These are phyloP conservation scores for Serranus cabrilla DNA, from an alignment of 2,797 vertebrate species.

Conservation along the genomic window DNA sequence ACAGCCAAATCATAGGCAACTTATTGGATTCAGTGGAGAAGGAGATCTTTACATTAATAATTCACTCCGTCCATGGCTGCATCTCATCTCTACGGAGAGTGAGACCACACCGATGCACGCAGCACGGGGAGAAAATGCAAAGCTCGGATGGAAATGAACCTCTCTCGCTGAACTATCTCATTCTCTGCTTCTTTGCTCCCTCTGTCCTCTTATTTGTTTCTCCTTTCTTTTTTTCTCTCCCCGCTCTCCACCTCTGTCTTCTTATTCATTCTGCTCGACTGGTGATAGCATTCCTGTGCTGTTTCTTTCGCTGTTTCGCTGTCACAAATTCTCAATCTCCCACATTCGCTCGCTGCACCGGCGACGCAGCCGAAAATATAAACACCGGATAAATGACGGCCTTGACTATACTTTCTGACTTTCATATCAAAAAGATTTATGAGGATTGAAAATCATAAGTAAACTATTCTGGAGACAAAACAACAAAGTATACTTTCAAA, in stretches of 20 bases:
- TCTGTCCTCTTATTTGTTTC: slow-evolving; percentile 57
- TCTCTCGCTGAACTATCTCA: slow-evolving; percentile 50
- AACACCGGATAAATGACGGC: slow-evolving; percentile 39
- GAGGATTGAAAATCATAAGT: slow-evolving; percentile 7
- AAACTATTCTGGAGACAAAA: slow-evolving; percentile 20
- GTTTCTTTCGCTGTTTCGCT: slow-evolving; percentile 29
- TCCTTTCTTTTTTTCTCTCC: slow-evolving; percentile 3
- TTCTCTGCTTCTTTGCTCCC: slow-evolving; percentile 45
- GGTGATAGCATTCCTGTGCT: slow-evolving; percentile 46
- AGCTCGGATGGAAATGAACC: slow-evolving; percentile 70
- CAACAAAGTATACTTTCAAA: neutral
- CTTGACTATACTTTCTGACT: slow-evolving; percentile 23
- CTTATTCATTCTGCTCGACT: slow-evolving; percentile 48
- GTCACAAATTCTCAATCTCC: slow-evolving; percentile 54
- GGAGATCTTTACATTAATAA: slow-evolving; percentile 83
- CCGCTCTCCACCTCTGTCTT: slow-evolving; percentile 17
- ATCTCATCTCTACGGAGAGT: slow-evolving; percentile 58
- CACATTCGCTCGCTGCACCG: slow-evolving; percentile 1
- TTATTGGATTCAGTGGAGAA: slow-evolving; percentile 78
- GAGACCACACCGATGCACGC: slow-evolving; percentile 50
- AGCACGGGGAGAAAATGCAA: slow-evolving; percentile 61
- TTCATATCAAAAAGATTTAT: slow-evolving; percentile 40
- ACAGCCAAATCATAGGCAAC: slow-evolving; percentile 80
- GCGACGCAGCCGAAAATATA: slow-evolving; percentile 21
- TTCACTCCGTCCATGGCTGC: slow-evolving; percentile 73